Conservation (phyloP, 2,113 vertebrate genomes). For the Myiagra hebetior region DNA sequence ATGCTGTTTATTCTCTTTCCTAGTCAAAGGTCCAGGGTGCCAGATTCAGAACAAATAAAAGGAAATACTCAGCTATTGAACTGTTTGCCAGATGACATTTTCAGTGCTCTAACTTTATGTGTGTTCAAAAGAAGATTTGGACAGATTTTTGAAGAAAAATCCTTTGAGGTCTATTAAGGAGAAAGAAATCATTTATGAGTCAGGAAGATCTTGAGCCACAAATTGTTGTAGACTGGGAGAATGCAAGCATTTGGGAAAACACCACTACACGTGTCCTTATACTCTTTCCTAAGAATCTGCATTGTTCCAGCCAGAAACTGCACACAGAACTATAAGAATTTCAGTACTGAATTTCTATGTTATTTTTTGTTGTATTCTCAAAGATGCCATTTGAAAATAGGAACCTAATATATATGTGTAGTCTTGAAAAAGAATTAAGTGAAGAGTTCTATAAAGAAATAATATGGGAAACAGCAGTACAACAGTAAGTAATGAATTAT, state of each 20-base stretch:
- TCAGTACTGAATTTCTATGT: not conserved
- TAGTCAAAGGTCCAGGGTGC: not conserved
- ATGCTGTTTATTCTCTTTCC: not conserved
- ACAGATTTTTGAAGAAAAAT: not conserved
- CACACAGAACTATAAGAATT: not conserved
- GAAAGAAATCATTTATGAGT: not conserved
- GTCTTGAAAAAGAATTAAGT: not conserved
- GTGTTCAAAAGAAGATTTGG: not conserved
- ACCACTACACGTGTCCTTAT: not conserved
- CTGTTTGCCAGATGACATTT: not conserved
- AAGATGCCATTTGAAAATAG: not conserved
- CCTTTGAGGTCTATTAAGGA: not conserved
- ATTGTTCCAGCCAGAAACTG: not conserved
- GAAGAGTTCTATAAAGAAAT: not conserved
- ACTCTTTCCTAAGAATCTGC: not conserved
- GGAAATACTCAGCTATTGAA: not conserved
- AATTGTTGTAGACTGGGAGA: not conserved
- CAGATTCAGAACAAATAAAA: not conserved
- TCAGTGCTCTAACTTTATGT: not conserved
- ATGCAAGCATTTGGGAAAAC: not conserved
- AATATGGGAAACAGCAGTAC: not conserved
- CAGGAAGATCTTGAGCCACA: not conserved
- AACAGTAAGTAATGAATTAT: not conserved
- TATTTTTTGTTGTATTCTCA: not conserved
- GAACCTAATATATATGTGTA: not conserved